Base-by-base conservation (phyloP, 2,797 vertebrate genomes). In the Rhinogobio ventralis region DNA sequence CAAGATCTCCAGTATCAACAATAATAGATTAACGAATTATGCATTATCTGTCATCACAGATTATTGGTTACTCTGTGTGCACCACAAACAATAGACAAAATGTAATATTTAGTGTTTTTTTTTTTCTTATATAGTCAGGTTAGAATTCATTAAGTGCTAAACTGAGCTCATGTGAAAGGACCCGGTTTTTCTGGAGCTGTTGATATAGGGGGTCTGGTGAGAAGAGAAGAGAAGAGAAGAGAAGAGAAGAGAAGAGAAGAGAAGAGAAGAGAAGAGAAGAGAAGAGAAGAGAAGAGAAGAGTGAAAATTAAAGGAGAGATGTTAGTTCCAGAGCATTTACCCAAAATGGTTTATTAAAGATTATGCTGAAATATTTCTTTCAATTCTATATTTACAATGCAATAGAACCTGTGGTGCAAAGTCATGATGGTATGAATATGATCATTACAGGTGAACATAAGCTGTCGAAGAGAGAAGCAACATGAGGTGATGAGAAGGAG, bases 151-250 rank as follows among this genome's bases (percentile, higher is more conserved):
- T 96, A 92, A 96, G 87, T 74, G 96, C 97, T 95, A 98, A 94
- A 94, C 97, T 97, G 93, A 98, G 96, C 92, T 99, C 96, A 93
- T 97, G 97, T 95, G 96, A 96, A 91, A 99, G 97, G 87, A 96
- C 95, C 82, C 95, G 96, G 92, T 98, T 99, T 97, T 97, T 97
- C 93, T 98, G 97, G 94, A 98, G 95, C 95, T 98, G 96, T 93
- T 96, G 97, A 96, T 97, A 97, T 91, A 97, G 96, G 89, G 96
- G 96, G 89, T 99, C 97, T 98, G 91, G 88, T 93, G 93, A 94
- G 95, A 96, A 95, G 91, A 89, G 94, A 92, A 88, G 93, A 86
- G 81, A 55, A 67, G 46, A 90, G 92, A 93, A 89, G 94, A 92
- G 94, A 91, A 89, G 88, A 90, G 93, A 92, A 91, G 93, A 74